Conservation (phyloP, 92 coral and sea anemone genomes). For the Anthopleura xanthogrammica region DNA sequence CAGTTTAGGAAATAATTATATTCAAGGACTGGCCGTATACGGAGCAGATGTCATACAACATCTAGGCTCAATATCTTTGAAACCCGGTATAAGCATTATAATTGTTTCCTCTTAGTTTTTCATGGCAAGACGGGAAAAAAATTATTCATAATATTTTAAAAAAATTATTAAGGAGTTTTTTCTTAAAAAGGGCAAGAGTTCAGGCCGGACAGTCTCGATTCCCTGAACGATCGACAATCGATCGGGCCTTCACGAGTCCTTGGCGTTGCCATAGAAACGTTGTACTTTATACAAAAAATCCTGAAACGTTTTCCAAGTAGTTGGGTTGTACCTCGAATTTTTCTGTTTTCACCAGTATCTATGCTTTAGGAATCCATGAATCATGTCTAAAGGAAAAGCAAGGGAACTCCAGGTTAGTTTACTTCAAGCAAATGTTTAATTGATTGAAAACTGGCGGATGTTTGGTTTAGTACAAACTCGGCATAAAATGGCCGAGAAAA, state of each 20-base stretch:
- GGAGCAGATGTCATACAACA: too few species aligned
- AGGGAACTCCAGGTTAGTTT: slow-evolving; percentile 83
- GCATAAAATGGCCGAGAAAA: slow-evolving; percentile 15
- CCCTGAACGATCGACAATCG: neutral
- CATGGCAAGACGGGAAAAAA: too few species aligned
- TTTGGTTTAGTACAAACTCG: slow-evolving; percentile 12
- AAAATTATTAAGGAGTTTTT: too few species aligned
- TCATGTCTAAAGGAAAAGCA: slow-evolving; percentile 79
- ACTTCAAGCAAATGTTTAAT: slow-evolving; percentile 37
- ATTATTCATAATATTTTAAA: too few species aligned
- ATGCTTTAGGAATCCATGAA: slow-evolving; percentile 3
- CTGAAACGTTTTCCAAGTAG: slow-evolving; percentile 8
- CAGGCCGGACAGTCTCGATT: too few species aligned
- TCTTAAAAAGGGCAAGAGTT: too few species aligned
- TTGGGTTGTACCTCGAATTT: neutral
- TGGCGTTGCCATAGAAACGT: slow-evolving; percentile 44
- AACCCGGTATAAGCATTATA: too few species aligned
- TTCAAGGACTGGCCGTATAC: too few species aligned
- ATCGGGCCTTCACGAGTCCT: slow-evolving; percentile 31
- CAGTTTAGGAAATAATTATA: too few species aligned
- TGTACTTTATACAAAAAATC: slow-evolving; percentile 19
- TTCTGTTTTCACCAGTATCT: neutral
- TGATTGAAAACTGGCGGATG: neutral
- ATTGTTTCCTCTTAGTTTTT: too few species aligned
- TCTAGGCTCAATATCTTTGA: too few species aligned